These are phyloP conservation scores for Euthynnus affinis DNA, from an alignment of 2,797 vertebrate species.

Conservation along the genomic window DNA sequence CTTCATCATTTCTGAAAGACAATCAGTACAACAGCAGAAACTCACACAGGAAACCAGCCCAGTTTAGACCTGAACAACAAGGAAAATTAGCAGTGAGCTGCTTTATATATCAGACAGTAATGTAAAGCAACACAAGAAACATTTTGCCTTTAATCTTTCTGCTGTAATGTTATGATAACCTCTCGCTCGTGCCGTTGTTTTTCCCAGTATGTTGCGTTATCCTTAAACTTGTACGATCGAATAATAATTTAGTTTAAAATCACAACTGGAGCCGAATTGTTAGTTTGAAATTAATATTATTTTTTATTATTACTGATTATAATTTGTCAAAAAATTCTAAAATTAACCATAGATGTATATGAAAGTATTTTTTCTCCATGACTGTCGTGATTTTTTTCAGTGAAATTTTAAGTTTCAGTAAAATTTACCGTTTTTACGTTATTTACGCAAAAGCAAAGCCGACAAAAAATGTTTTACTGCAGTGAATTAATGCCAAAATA, in stretches of 20 bases:
- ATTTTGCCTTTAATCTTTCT: neutral
- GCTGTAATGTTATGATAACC: neutral
- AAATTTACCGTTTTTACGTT: neutral
- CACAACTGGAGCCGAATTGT: neutral
- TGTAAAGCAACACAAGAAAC: neutral
- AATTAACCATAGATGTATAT: too few species aligned
- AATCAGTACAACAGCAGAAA: constrained; percentile 8
- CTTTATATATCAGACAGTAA: neutral
- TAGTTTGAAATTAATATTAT: constrained; percentile 1
- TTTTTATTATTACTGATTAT: neutral
- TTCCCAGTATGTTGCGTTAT: neutral
- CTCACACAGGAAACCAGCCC: constrained; percentile 1
- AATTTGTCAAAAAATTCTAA: neutral
- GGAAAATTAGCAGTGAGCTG: neutral
- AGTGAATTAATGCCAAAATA: neutral
- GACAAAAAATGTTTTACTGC: neutral
- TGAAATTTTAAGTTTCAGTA: neutral
- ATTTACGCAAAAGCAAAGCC: neutral
- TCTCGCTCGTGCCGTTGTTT: neutral
- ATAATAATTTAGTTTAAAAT: neutral
- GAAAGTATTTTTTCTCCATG: neutral
- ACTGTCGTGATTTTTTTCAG: neutral
- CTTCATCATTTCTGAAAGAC: constrained; percentile 35
- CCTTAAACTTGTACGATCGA: neutral
- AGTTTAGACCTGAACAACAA: constrained; percentile 14